phyloP scores from a whole-genome alignment of 2,888 invertebrate genomes.

The Lasioglossum zephyrum region DNA sequence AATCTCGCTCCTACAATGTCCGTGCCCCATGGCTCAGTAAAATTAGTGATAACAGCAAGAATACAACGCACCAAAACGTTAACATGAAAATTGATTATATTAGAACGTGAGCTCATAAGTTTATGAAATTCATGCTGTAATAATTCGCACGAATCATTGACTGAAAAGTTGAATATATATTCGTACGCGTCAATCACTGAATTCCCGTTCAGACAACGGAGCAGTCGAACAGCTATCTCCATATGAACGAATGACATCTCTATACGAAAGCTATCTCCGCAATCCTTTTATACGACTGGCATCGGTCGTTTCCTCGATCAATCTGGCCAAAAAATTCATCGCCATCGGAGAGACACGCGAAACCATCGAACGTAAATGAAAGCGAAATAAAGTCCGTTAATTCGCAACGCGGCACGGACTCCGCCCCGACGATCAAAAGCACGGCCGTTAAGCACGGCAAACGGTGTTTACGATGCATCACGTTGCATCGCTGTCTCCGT shows the following conservation, averaged over 20 bases:
- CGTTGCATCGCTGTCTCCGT: conserved; percentile 28
- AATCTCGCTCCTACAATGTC: no score
- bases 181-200: not conserved
- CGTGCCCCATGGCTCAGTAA: no score
- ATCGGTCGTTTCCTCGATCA: not conserved
- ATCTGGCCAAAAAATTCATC: not conserved
- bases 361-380: conserved; percentile 13
- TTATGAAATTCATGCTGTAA: no score
- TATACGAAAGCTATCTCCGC: not conserved
- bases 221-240: not conserved
- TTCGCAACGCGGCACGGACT: not conserved
- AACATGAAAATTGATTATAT: not conserved
- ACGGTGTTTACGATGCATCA: conserved; percentile 26
- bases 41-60: no score
- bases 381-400: conserved; percentile 35
- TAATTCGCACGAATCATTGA: not conserved
- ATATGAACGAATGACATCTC: not conserved
- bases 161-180: not conserved
- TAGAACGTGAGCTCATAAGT: no score
- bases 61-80: not conserved
- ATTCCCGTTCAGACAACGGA: not conserved
- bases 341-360: not conserved
- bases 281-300: not conserved
- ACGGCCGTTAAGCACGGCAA: conserved; percentile 27
- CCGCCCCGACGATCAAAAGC: not conserved